Evolutionary conservation across 2,797 vertebrate species (phyloP), one percentile per base, ranked within the genome.

Genomic region (Poecilia velifera): DNA sequence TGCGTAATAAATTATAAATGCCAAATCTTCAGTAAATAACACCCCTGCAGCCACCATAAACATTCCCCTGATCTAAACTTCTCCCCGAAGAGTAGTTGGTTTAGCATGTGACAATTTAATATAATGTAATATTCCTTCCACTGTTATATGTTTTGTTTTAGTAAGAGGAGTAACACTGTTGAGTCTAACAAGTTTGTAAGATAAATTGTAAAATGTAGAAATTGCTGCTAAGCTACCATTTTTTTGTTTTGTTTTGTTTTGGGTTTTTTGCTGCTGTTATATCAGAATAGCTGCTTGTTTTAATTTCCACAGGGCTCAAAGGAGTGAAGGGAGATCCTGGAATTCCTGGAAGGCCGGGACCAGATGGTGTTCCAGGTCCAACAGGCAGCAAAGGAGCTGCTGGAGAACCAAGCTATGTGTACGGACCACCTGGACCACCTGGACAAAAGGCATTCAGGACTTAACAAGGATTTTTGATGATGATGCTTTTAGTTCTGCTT

Each of bases 261-360:
- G 31, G 31, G 31, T 13, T 45, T 47, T 14, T 0, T 57, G 28
- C 6, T 64, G 9, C 18, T 28, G 12, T 28, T 12, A 31, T 12
- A 43, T 74, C 36, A 41, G 39, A 39, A 57, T 8, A 39, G 31
- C 34, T 47, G 59, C 12, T 49, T 47, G 1, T 68, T 80, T 36
- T 64, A 75, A 36, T 16, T 18, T 81, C 1, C 3, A 49, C 59
- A 94, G 94, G 94, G 3, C 14, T 3, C 31, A 92, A 84, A 49
- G 95, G 95, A 77, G 70, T 84, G 5, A 94, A 88, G 80, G 94
- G 94, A 59, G 77, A 86, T n/a, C 80, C 14, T 77, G 94, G 94
- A 78, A 43, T 66, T 34, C 22, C 14, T 28, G 95, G 94, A 86
- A 28, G 0, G 0, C 76, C 47, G 18, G 94, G 94, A 71, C n/a